Evolutionary conservation across 2,888 invertebrate genomes (phyloP).

Genomic region (Oscheius myriophilus): DNA sequence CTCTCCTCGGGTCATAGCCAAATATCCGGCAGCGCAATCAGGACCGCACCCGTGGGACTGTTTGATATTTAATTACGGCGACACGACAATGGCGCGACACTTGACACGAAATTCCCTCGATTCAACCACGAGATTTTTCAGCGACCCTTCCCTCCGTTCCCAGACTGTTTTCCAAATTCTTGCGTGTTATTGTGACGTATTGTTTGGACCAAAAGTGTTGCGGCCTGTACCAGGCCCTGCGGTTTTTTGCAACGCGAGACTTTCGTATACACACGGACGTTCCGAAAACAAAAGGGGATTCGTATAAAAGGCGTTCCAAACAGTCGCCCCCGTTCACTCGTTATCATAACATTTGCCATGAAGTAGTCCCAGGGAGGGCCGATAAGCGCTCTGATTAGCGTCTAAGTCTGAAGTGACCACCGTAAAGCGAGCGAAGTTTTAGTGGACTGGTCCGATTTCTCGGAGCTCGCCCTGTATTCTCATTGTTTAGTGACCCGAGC

Average conservation of each 20-base stretch:
- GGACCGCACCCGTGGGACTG: constrained; percentile 28
- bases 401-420: too few species aligned
- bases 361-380: too few species aligned
- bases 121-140: not conserved
- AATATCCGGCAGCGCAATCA: constrained; percentile 31
- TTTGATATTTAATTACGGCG: constrained; percentile 29
- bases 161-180: too few species aligned
- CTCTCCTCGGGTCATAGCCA: constrained; percentile 29
- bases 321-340: too few species aligned
- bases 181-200: too few species aligned
- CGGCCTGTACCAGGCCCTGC: too few species aligned
- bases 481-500: constrained; percentile 33
- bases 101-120: constrained; percentile 26
- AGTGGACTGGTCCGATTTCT: constrained; percentile 11
- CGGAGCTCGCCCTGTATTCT: constrained; percentile 21
- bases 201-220: too few species aligned
- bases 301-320: constrained; percentile 12
- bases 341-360: too few species aligned
- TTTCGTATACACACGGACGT: constrained; percentile 7
- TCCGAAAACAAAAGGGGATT: not conserved
- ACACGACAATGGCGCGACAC: constrained; percentile 16
- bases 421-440: too few species aligned
- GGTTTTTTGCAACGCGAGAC: constrained; percentile 15
- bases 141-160: too few species aligned
- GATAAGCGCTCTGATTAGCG: too few species aligned